These are phyloP conservation scores for Rhabdomys dilectus DNA, from an alignment of 2,113 vertebrate species.

Conservation along the genomic window DNA sequence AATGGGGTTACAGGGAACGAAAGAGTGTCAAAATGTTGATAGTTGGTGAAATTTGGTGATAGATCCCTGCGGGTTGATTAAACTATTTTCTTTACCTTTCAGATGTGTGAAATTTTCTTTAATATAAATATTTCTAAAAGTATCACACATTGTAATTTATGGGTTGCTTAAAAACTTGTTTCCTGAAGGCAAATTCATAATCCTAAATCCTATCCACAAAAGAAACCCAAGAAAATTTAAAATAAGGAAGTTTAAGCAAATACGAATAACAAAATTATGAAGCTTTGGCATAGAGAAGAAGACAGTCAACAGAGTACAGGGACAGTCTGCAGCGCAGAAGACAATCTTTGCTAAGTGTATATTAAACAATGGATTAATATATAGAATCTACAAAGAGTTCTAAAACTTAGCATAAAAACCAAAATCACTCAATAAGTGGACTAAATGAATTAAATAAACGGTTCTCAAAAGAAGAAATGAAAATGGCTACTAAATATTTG, in stretches of 20 bases:
- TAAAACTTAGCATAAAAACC: neutral
- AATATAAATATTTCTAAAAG: conserved; percentile 23
- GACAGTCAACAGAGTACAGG: neutral
- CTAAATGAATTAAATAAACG: neutral
- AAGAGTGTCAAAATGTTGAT: conserved; percentile 4
- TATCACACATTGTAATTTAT: conserved; percentile 11
- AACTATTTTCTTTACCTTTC: conserved; percentile 5
- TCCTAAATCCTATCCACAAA: neutral
- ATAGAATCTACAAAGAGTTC: neutral
- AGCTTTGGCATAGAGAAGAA: neutral
- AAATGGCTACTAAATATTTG: neutral
- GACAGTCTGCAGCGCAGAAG: neutral
- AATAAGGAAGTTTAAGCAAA: neutral
- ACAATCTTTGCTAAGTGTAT: neutral
- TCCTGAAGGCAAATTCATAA: conserved; percentile 27
- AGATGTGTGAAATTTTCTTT: neutral
- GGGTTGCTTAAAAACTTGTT: conserved; percentile 31
- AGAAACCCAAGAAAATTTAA: neutral
- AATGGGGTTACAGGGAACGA: neutral
- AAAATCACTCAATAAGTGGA: neutral
- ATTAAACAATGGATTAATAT: neutral
- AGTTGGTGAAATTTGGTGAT: neutral
- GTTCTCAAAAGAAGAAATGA: neutral
- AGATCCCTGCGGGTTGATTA: neutral
- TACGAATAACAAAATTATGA: neutral